These are phyloP conservation scores for Drosophila kanapiae DNA, from an alignment of 1,140 invertebrate genomes.

Conservation along the genomic window DNA sequence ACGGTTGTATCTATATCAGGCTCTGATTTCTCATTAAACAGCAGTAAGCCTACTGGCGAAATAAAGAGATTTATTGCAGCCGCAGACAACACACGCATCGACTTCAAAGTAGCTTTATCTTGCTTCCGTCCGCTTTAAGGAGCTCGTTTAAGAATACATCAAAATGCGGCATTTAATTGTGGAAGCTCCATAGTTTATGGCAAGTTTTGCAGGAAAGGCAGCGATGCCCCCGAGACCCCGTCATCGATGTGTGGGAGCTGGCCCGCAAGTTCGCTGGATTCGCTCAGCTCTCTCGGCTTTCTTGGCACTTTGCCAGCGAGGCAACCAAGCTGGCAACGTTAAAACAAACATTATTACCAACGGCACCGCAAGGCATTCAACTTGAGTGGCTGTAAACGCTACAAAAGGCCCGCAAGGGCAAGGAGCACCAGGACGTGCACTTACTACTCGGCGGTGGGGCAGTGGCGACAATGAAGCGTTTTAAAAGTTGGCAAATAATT, in stretches of 20 bases:
- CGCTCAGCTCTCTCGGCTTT: constrained; percentile 4
- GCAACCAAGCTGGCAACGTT: constrained; percentile 56
- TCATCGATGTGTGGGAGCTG: constrained; percentile 34
- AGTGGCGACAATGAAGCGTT: constrained; percentile 59
- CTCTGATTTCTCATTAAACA: constrained; percentile 76
- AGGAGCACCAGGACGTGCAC: constrained; percentile 28
- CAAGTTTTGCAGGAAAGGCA: constrained; percentile 24
- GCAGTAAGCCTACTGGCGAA: constrained; percentile 32
- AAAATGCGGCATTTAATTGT: constrained; percentile 49
- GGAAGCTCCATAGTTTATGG: constrained; percentile 22
- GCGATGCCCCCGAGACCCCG: constrained; percentile 52
- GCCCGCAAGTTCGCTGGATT: background rate
- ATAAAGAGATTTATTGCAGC: constrained; percentile 41
- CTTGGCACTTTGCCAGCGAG: constrained; percentile 38
- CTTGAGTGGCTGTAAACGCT: constrained; percentile 78
- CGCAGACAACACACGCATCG: constrained; percentile 40
- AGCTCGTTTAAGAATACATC: constrained; percentile 47
- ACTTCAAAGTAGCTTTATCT: constrained; percentile 62
- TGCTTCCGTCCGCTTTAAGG: constrained; percentile 9
- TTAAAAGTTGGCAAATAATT: constrained; percentile 67
- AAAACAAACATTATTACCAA: constrained; percentile 60
- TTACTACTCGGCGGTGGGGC: constrained; percentile 1
- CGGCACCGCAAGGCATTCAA: constrained; percentile 69
- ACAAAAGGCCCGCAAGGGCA: constrained; percentile 43
- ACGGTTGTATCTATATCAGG: background rate